These are phyloP conservation scores for Mareca strepera DNA, from an alignment of 2,797 vertebrate genomes.

Conservation along the genomic window DNA sequence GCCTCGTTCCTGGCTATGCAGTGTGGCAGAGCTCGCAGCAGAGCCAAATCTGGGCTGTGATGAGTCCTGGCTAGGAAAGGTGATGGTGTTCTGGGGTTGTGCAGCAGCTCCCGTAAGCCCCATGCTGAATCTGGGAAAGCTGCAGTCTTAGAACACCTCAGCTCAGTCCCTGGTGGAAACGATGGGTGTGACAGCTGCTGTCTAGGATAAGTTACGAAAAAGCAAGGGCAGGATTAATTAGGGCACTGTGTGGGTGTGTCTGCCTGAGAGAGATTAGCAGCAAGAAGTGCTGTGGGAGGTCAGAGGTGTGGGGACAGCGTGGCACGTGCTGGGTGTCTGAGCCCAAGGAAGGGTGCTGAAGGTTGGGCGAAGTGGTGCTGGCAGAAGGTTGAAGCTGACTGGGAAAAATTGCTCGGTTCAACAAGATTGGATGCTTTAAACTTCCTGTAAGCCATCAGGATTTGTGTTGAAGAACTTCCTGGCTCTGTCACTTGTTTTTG, in stretches of 20 bases:
- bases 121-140: not conserved
- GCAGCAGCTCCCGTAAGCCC: not conserved
- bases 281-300: not conserved
- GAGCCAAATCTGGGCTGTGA: not conserved
- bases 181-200: not conserved
- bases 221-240: not conserved
- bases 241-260: not conserved
- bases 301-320: not conserved
- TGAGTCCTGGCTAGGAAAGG: not conserved
- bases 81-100: not conserved
- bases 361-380: not conserved
- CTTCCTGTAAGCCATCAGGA: not conserved
- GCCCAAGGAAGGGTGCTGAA: not conserved
- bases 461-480: not conserved
- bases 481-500: not conserved
- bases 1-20: accelerated
- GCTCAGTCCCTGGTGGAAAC: not conserved
- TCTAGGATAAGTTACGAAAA: not conserved
- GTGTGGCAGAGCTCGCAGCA: not conserved
- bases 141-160: not conserved
- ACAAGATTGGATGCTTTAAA: not conserved
- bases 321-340: accelerated
- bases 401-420: not conserved
- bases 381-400: not conserved
- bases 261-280: not conserved